phyloP scores from a whole-genome alignment of 2,888 invertebrate species.

The Philopedon plagiatum region DNA sequence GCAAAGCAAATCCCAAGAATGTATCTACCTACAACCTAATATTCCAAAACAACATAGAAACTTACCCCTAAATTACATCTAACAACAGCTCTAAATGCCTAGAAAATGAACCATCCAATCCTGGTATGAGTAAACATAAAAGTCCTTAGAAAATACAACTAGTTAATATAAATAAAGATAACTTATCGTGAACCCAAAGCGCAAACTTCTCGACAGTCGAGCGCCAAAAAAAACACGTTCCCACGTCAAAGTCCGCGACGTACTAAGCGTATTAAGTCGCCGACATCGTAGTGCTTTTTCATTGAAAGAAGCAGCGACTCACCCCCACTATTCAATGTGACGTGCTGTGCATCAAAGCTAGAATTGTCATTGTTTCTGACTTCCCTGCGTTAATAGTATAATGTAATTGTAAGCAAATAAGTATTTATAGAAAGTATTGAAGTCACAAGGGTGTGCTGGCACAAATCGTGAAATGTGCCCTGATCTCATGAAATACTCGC shows the following conservation, averaged over 20 bases:
- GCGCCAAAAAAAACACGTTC: slow-evolving; percentile 36
- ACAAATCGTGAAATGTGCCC: too few relatives aligned
- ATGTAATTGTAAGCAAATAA: too few relatives aligned
- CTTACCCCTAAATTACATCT: slow-evolving; percentile 6
- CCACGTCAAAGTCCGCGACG: slow-evolving; percentile 37
- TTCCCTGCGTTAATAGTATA: background rate
- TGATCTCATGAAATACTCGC: too few relatives aligned
- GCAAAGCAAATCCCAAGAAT: too few relatives aligned
- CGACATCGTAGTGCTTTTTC: slow-evolving; percentile 47
- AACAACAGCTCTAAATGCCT: background rate
- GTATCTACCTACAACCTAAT: too few relatives aligned
- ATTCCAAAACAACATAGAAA: too few relatives aligned
- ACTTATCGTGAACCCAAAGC: slow-evolving; percentile 16
- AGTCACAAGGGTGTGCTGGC: too few relatives aligned
- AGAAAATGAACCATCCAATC: slow-evolving; percentile 19
- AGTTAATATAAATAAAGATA: slow-evolving; percentile 18
- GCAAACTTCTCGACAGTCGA: slow-evolving; percentile 20
- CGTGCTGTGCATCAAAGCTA: slow-evolving; percentile 34
- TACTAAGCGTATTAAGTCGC: slow-evolving; percentile 38
- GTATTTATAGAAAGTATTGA: too few relatives aligned
- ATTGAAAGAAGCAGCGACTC: slow-evolving; percentile 42
- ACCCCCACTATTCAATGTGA: slow-evolving; percentile 40
- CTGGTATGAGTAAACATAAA: background rate
- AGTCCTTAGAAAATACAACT: slow-evolving; percentile 18
- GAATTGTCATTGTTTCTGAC: slow-evolving; percentile 3